Conservation (phyloP, 2,888 invertebrate species). For the Maniola hyperantus region DNA sequence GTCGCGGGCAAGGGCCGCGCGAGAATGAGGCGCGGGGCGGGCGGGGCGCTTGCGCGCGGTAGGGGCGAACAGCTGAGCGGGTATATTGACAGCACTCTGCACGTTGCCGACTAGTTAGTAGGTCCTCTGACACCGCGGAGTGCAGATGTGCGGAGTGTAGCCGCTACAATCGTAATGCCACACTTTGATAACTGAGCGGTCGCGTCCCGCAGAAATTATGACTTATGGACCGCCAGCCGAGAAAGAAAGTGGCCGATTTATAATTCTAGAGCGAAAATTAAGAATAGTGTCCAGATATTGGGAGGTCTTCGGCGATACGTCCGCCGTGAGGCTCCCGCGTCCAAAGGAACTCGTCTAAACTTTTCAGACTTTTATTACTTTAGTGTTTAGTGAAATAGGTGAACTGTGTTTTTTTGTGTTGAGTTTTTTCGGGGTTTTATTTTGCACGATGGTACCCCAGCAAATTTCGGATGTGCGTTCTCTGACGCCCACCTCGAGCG, state of each 20-base stretch:
- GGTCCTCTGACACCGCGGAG: conserved; percentile 77
- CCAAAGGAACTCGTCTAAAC: conserved; percentile 70
- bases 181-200: conserved; percentile 75
- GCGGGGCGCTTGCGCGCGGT: conserved; percentile 61
- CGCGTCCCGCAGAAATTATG: conserved; percentile 79
- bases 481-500: conserved; percentile 83
- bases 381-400: conserved; percentile 76
- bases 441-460: conserved; percentile 88
- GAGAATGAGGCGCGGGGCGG: conserved; percentile 51
- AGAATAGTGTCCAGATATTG: conserved; percentile 80
- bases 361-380: conserved; percentile 57
- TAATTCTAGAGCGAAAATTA: conserved; percentile 75
- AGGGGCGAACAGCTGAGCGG: conserved; percentile 83
- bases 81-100: conserved; percentile 83
- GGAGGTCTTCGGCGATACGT: conserved; percentile 69
- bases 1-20: conserved; percentile 28
- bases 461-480: conserved; percentile 84
- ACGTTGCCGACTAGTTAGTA: conserved; percentile 82
- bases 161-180: conserved; percentile 69
- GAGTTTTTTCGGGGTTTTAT: conserved; percentile 55
- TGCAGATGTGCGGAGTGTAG: conserved; percentile 62
- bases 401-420: conserved; percentile 70
- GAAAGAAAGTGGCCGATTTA: conserved; percentile 74
- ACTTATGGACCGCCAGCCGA: conserved; percentile 78
- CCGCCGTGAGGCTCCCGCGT: conserved; percentile 74